A percentile compares a stretch with the other conserved stretches of the same genome.
phyloP scores from a whole-genome alignment of 2,113 vertebrate species.

The Elanus axillaris region DNA sequence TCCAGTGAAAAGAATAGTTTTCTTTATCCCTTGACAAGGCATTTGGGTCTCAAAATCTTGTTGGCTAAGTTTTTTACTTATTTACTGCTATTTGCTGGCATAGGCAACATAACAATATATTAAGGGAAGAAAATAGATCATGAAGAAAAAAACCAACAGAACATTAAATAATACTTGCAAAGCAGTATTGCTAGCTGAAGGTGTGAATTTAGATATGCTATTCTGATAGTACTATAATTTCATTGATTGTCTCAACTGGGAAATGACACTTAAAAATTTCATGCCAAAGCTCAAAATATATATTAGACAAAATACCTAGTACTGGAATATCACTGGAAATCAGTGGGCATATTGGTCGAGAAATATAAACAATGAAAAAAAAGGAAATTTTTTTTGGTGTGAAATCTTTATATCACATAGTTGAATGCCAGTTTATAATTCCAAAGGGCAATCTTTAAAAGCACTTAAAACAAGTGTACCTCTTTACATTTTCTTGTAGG shows the following conservation, averaged over 20 bases:
- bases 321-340: neutral
- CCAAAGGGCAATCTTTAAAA: constrained; percentile 49
- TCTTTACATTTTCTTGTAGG: neutral
- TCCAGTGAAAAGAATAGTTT: neutral
- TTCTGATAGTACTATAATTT: neutral
- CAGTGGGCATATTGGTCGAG: neutral
- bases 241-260: neutral
- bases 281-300: neutral
- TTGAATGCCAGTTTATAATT: constrained; percentile 46
- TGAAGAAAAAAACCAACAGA: neutral
- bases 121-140: neutral
- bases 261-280: constrained; percentile 1
- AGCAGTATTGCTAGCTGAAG: neutral
- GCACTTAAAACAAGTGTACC: constrained; percentile 31
- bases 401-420: constrained; percentile 1
- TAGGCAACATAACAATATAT: neutral
- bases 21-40: neutral
- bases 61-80: neutral
- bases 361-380: constrained; percentile 13
- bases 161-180: neutral
- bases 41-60: neutral
- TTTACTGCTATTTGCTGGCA: neutral
- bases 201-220: neutral
- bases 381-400: neutral
- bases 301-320: neutral